These are phyloP conservation scores for Drosophila pseudoananassae DNA, from an alignment of 1,140 invertebrate genomes.

Conservation along the genomic window DNA sequence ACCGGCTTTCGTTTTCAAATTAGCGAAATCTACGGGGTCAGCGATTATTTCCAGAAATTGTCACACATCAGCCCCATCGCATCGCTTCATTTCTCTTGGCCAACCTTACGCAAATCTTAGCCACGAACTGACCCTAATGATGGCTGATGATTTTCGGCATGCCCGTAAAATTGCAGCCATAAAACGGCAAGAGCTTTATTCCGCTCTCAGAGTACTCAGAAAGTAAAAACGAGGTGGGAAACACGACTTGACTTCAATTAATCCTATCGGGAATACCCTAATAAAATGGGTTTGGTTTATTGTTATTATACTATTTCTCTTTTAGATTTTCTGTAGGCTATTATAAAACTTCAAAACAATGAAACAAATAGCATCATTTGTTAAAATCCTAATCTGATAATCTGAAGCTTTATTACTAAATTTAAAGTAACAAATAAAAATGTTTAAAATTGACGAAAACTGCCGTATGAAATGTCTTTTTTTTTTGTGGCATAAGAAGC, in stretches of 20 bases:
- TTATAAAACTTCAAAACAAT: background rate
- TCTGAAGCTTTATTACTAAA: background rate
- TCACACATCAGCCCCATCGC: conserved; percentile 39
- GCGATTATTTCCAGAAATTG: conserved; percentile 49
- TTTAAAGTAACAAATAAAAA: background rate
- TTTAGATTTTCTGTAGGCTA: background rate
- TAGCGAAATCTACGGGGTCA: conserved; percentile 56
- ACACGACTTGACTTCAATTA: background rate
- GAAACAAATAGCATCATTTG: background rate
- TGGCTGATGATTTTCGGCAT: conserved; percentile 71
- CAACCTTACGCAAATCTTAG: conserved; percentile 57
- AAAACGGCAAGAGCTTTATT: conserved; percentile 39
- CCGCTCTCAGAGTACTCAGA: conserved; percentile 38
- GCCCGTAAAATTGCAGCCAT: conserved; percentile 65
- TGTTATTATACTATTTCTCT: background rate
- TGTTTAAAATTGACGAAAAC: background rate
- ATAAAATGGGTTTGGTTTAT: background rate
- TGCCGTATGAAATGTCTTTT: background rate
- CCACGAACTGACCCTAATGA: conserved; percentile 74
- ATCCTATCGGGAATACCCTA: conserved; percentile 9
- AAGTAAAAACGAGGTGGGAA: conserved; percentile 63
- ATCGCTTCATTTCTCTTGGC: conserved; percentile 51
- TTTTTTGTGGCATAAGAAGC: background rate
- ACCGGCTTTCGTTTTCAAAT: conserved; percentile 59
- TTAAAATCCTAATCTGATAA: background rate